Conservation (phyloP, 1,140 invertebrate genomes). For the Glomeris maerens region DNA sequence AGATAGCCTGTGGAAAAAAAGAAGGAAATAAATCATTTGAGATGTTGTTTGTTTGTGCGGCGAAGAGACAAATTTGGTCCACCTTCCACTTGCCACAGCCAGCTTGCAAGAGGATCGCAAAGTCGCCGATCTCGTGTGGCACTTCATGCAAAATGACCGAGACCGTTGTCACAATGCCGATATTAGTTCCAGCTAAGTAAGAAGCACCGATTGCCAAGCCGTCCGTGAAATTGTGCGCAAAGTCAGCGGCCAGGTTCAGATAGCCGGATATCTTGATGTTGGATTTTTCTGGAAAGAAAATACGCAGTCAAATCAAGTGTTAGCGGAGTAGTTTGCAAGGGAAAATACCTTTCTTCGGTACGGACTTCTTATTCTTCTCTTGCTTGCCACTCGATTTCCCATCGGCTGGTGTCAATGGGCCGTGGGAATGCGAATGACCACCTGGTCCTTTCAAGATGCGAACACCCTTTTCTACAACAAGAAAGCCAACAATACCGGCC, state of each 20-base stretch:
- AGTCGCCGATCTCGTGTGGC: conserved; percentile 97
- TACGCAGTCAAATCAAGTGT: no score
- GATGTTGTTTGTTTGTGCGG: no score
- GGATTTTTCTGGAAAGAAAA: conserved; percentile 16
- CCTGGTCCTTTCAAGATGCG: conserved; percentile 70
- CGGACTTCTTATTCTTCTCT: conserved; percentile 18
- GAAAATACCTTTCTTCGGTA: conserved; percentile 21
- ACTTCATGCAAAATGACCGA: conserved; percentile 93
- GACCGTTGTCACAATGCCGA: conserved; percentile 65
- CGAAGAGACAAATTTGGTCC: conserved; percentile 8
- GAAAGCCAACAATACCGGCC: conserved; percentile 76
- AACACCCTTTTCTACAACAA: conserved; percentile 85
- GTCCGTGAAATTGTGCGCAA: conserved; percentile 94
- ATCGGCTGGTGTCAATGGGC: conserved; percentile 24
- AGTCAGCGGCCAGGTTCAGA: conserved; percentile 85
- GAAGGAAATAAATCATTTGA: background rate
- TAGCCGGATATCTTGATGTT: conserved; percentile 86
- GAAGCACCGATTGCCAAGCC: conserved; percentile 91
- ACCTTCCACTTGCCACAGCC: conserved; percentile 76
- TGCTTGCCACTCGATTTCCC: conserved; percentile 15
- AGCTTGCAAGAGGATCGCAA: conserved; percentile 89
- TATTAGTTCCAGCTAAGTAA: conserved; percentile 63
- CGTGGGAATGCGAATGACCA: conserved; percentile 42
- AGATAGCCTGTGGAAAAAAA: conserved; percentile 53
- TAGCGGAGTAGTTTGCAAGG: no score